phyloP scores from a whole-genome alignment of 2,888 invertebrate genomes.

The Agapostemon virescens region DNA sequence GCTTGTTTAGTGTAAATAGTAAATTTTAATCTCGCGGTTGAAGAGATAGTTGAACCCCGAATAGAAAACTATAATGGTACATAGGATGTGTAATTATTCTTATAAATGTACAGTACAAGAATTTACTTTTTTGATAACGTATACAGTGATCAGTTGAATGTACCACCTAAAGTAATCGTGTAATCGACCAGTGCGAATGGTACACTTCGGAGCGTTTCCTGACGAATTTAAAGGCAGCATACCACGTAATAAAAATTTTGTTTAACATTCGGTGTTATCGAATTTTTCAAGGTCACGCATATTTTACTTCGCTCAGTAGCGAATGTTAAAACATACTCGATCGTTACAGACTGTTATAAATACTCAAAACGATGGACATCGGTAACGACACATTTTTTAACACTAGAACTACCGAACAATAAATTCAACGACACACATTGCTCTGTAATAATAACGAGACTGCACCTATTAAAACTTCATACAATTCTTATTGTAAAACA shows the following conservation, averaged over 20 bases:
- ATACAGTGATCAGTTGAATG: too few relatives aligned
- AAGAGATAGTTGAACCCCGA: not conserved
- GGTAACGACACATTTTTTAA: not conserved
- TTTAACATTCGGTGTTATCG: not conserved
- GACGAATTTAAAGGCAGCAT: not conserved
- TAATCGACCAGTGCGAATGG: not conserved
- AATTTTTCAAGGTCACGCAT: not conserved
- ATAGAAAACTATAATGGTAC: not conserved
- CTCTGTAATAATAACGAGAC: too few relatives aligned
- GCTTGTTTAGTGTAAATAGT: not conserved
- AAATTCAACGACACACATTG: too few relatives aligned
- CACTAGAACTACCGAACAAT: too few relatives aligned
- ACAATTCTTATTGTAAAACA: too few relatives aligned
- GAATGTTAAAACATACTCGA: too few relatives aligned
- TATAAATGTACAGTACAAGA: not conserved
- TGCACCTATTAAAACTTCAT: too few relatives aligned
- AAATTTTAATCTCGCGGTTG: not conserved
- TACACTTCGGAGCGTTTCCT: not conserved
- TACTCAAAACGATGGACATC: not conserved
- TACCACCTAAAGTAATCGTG: not conserved
- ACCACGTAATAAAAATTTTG: not conserved
- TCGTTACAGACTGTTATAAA: not conserved
- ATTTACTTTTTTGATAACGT: not conserved
- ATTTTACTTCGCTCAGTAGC: not conserved
- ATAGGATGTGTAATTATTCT: too few relatives aligned